Evolutionary conservation across 2,888 invertebrate genomes (phyloP), one percentile per base, ranked within the genome.

Genomic region (Coelopa pilipes): DNA sequence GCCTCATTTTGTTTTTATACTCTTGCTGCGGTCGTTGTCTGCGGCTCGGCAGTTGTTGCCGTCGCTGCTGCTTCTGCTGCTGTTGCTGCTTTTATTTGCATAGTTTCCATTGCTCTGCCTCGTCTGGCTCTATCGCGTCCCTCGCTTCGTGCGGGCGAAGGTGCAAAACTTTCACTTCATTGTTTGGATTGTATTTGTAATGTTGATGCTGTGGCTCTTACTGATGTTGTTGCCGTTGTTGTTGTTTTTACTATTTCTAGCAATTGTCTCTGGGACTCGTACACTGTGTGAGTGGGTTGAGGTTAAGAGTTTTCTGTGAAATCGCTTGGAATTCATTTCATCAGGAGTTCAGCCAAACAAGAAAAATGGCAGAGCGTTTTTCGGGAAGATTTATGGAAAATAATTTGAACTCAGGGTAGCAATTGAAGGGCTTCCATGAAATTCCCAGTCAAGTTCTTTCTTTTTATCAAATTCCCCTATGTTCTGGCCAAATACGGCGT

Each of bases 101-200:
- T 66, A 21, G 34, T 49, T 50, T 66, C 50, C 50, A 66, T 66
- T 45, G n/a, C 15, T 11, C 3, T 15, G n/a, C 0, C 45, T n/a
- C n/a, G 15, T 7, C 45, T n/a, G 7, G 45, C 12, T 24, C n/a
- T 53, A 53, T 53, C n/a, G 13, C n/a, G 53, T 53, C n/a, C n/a
- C 53, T 5, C n/a, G 3, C 10, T 53, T 53, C n/a, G n/a, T 53
- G 13, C 13, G 10, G 13, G 60, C 34, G 49, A 70, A 70, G 46
- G 80, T 82, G 82, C 82, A 83, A 84, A 83, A 83, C 84, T 83
- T 83, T 83, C 83, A 83, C 82, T 84, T 80, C 77, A 80, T 69
- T 71, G 45, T 75, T 75, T 70, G 19, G 17, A 21, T 21, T 19
- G 49, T 10, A 19, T 50, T 9, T 49, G n/a, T 66, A 10, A 13